phyloP scores from a whole-genome alignment of 2,113 vertebrate species.

The Apus apus region DNA sequence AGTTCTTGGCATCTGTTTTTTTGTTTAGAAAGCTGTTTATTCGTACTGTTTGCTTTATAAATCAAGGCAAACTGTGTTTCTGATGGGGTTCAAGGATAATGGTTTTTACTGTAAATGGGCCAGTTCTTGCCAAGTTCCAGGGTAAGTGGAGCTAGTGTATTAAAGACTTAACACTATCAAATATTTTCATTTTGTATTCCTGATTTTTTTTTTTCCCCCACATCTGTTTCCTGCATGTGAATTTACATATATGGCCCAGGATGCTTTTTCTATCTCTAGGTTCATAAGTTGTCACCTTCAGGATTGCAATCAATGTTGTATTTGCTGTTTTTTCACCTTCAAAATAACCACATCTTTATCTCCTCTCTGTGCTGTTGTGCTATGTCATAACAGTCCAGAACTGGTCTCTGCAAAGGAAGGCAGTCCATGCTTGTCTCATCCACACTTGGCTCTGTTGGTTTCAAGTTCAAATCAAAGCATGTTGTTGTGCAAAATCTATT shows the following conservation, averaged over 20 bases:
- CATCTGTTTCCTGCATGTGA: not conserved
- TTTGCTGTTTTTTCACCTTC: not conserved
- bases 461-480: not conserved
- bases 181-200: not conserved
- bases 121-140: not conserved
- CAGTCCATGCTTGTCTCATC: not conserved
- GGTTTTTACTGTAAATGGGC: not conserved
- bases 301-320: not conserved
- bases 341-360: not conserved
- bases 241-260: not conserved
- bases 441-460: not conserved
- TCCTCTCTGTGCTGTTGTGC: not conserved
- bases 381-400: not conserved
- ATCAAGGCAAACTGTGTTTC: not conserved
- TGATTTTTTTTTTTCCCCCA: fast-evolving
- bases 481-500: not conserved
- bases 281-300: not conserved
- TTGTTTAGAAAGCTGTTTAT: not conserved
- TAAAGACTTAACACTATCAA: not conserved
- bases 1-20: not conserved
- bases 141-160: not conserved
- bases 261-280: not conserved
- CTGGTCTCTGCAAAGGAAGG: not conserved
- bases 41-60: not conserved
- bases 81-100: not conserved